phyloP scores from a whole-genome alignment of 1,140 invertebrate genomes.

The Drosophila simulans region DNA sequence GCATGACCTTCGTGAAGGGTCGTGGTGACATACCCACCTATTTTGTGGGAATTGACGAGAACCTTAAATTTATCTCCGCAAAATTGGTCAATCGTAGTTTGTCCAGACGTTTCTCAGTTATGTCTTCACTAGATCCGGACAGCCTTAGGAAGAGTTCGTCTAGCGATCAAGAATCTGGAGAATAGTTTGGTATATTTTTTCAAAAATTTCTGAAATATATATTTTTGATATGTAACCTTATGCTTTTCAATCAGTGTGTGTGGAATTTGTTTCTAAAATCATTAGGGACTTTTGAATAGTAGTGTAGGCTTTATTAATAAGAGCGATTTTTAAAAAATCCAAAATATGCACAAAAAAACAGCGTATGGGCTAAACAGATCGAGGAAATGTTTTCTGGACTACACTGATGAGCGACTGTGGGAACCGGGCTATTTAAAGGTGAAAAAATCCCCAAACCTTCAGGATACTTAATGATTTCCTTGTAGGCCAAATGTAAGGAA shows the following conservation, averaged over 20 bases:
- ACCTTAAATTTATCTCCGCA: neutral
- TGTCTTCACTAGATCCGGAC: conserved; percentile 3
- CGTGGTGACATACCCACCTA: conserved; percentile 32
- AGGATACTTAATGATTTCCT: neutral
- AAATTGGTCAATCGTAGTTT: neutral
- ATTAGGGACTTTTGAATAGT: too few species aligned
- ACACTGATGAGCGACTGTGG: neutral
- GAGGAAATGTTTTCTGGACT: neutral
- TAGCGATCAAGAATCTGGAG: neutral
- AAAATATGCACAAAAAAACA: neutral
- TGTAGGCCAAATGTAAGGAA: conserved; percentile 42
- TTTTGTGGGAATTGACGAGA: conserved; percentile 28
- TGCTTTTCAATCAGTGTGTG: too few species aligned
- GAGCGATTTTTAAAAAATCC: too few species aligned
- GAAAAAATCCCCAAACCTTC: neutral
- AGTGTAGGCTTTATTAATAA: neutral
- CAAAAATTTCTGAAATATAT: neutral
- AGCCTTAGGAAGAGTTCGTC: neutral
- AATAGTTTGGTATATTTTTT: neutral
- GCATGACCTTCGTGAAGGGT: conserved; percentile 35
- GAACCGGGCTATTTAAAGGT: neutral
- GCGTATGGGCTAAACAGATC: neutral
- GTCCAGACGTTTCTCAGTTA: neutral
- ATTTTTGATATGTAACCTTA: neutral
- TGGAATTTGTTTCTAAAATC: too few species aligned